Base-by-base conservation (phyloP, 2,888 invertebrate genomes). In the Acleris literana region DNA sequence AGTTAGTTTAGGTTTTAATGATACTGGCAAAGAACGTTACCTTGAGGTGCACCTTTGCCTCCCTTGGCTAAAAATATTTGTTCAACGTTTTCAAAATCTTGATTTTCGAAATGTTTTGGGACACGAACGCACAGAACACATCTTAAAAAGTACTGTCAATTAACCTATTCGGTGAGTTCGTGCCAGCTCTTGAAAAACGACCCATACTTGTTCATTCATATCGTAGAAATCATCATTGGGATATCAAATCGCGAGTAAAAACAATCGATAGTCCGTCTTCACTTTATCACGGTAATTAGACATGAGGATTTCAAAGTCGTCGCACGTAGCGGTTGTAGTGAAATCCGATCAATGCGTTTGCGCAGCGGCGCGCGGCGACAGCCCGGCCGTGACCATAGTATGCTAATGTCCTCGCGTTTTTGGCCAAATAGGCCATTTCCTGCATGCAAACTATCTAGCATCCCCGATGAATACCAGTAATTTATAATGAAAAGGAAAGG, bases 361-460 rank as follows among this genome's bases (percentile, higher is more conserved):
- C 63, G 59, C 67, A 59, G 68, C 70, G 46, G 69, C 69, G 72
- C 62, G 68, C 64, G 64, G 69, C 74, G 69, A 67, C 68, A 65
- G 68, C 61, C 39, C 70, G 80, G 76, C 82, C 85, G 83, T 87
- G 86, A 83, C 83, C 77, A 78, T 68, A 74, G 73, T 82, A 86
- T 87, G 86, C 76, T 83, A 87, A 87, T 82, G 74, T 69, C 72
- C 70, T 74, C 75, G 72, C 46, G 79, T 80, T 82, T 86, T 86
- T 74, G 85, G 78, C 79, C 81, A 84, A 82, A 85, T 78, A 73
- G 87, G 84, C 73, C 85, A 82, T 79, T 87, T 87, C 86, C 87
- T 85, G 85, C 70, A 72, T 60, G 79, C 76, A 74, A 69, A 71
- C 77, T 82, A 83, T 82, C 77, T 80, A 82, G 74, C 78, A 81